phyloP scores from a whole-genome alignment of 2,113 vertebrate species.

The Colinus virginianus region DNA sequence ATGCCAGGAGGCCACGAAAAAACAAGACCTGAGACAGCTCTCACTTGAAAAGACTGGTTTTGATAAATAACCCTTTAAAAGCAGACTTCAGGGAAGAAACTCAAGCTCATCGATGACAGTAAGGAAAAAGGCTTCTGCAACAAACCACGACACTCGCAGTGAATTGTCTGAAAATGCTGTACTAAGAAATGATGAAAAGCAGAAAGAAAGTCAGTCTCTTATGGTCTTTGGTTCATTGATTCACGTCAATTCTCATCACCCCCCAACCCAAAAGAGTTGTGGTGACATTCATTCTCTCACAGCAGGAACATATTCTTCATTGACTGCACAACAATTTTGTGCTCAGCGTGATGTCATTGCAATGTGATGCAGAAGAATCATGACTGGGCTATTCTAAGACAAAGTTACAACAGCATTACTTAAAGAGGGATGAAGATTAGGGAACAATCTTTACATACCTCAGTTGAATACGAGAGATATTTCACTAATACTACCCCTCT shows the following conservation, averaged over 20 bases:
- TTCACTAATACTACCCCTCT: neutral
- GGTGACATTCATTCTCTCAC: neutral
- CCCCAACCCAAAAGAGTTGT: neutral
- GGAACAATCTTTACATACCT: neutral
- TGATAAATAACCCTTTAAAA: neutral
- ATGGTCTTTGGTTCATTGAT: neutral
- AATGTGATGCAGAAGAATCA: neutral
- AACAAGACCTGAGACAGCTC: neutral
- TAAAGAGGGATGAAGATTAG: neutral
- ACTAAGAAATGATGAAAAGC: neutral
- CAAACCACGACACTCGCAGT: neutral
- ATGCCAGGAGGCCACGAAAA: neutral
- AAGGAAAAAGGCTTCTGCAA: neutral
- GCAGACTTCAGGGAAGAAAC: neutral
- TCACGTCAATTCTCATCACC: neutral
- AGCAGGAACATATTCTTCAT: neutral
- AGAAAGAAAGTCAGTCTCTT: neutral
- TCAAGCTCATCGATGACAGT: neutral
- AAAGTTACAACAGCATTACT: neutral
- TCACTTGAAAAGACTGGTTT: neutral
- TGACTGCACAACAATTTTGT: neutral
- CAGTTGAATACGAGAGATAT: neutral
- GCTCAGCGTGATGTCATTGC: neutral
- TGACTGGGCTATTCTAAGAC: neutral
- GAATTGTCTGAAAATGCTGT: neutral